Evolutionary conservation across 2,113 vertebrate species (phyloP), one percentile per base, ranked within the genome.

Genomic region (Procavia capensis): DNA sequence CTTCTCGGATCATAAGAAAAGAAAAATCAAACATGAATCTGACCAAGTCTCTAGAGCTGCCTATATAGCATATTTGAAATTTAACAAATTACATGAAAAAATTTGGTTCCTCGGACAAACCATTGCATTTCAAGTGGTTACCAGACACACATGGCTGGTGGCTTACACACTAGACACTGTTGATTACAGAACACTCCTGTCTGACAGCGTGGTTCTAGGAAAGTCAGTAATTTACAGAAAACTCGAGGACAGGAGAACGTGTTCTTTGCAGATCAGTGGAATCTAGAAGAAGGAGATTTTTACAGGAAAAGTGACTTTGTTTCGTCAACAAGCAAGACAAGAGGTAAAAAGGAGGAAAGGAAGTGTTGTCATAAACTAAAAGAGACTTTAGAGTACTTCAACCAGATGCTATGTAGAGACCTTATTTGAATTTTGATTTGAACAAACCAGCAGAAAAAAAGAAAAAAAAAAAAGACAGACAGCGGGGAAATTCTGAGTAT

Each of bases 331-430:
- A 66, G 43, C 5, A 41, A 5, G 16, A 14, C 27, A 31, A 76
- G 75, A 39, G 22, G 3, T 20, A 39, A 50, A 39, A 11, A 4
- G 14, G 39, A 3, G 3, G 14, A 34, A 3, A 20, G 25, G 64
- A 25, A 41, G 14, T 8, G 14, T 6, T 4, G 5, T 22, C 8
- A 34, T 9, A 31, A n/a, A 72, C 31, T 10, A 57, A 11, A 64
- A 31, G 19, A 50, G 39, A 22, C 6, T 2, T 1, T 6, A 36
- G 39, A 4, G 34, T 20, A 5, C 1, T 5, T 7, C 0, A 16
- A 43, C 7, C 13, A 31, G 17, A 10, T 3, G 39, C 1, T 9
- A 20, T 9, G 0, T 3, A 14, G 9, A 39, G 13, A 24, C 41
- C 27, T 93, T 20, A 41, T 36, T 25, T 74, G 31, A 36, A 31